Base-by-base conservation (phyloP, 2,888 invertebrate species). In the Hirtodrosophila alboralis region DNA sequence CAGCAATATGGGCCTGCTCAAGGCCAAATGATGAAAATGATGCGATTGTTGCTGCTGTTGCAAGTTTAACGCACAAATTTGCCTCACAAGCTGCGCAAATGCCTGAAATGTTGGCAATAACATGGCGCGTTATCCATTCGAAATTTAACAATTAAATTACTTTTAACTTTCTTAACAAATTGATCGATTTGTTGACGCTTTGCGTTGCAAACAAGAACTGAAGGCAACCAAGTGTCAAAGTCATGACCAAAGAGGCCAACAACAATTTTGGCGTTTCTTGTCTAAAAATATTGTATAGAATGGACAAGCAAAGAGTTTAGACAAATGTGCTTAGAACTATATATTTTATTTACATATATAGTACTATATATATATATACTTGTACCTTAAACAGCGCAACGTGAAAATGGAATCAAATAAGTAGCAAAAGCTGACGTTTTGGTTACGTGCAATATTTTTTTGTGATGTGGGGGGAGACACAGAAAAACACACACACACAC, bases 101-200 rank as follows among this genome's bases (percentile, higher is more conserved):
- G 75, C 59, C 54, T 78, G 83, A 75, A 88, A 75, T 49, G 88
- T 84, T 64, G 86, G 88, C 77, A 87, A 60, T 53, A 87, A 44
- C 88, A 87, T 87, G 38, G 37, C 48, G 43, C 38, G 23, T 26
- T 21, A 27, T 9, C 18, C 49, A 34, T 66, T 21, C 33, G 38
- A 16, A 18, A 16, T 53, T 43, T 12, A 40, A 54, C 36, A 52
- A 45, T n/a, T n/a, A n/a, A n/a, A n/a, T n/a, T n/a, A n/a, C n/a
- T n/a, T n/a, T n/a, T n/a, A n/a, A n/a, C n/a, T n/a, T n/a, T n/a
- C n/a, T n/a, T n/a, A n/a, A n/a, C n/a, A n/a, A n/a, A n/a, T 34
- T 40, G 63, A 75, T 75, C 80, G 68, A 63, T 56, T 47, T 40
- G 45, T 18, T 2, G 18, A 18, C 18, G 3, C 27, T 23, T 13